Base-by-base conservation (phyloP, 2,113 vertebrate species). In the Zingel zingel region DNA sequence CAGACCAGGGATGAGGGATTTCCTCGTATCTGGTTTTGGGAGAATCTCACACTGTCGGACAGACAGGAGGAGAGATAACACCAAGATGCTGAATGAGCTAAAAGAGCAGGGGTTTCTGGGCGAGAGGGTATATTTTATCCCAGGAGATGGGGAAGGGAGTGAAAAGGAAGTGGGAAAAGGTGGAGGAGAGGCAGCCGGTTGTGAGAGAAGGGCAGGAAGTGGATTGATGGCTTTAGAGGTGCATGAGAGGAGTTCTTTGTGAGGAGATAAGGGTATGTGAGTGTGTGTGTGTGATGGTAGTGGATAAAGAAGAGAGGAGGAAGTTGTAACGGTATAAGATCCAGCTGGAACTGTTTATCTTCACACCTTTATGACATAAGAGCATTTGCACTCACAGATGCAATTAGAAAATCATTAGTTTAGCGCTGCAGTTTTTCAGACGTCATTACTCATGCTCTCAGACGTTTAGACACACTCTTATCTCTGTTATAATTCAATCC, bases 151-250 rank as follows among this genome's bases (percentile, higher is more conserved):
- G 68, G 63, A 77, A 54, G 89, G 83, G 88, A 89, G 86, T 86
- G 82, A 66, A 58, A 43, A 70, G 85, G 80, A 89, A 86, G 83
- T 63, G 72, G 71, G 85, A 85, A 79, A 89, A 78, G 74, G 79
- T 86, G 85, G 86, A 91, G 68, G 76, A 89, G 85, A 89, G 4
- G 30, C 87, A 90, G 90, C 87, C 57, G 81, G 73, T 63, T 74
- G 66, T 73, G 65, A 69, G 66, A 70, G 57, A 66, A 21, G 36
- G 80, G 79, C 82, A 74, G 84, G 89, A 86, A 83, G 86, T 70
- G 62, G 86, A 86, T 70, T 61, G 89, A 92, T 92, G 67, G 15
- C 11, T 73, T 59, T 33, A 69, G 77, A 81, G 69, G 54, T 48
- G 77, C 50, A 67, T 57, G 75, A 86, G 77, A 78, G 51, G 80